Conservation (phyloP, 2,888 invertebrate genomes). For the Deilephila elpenor region DNA sequence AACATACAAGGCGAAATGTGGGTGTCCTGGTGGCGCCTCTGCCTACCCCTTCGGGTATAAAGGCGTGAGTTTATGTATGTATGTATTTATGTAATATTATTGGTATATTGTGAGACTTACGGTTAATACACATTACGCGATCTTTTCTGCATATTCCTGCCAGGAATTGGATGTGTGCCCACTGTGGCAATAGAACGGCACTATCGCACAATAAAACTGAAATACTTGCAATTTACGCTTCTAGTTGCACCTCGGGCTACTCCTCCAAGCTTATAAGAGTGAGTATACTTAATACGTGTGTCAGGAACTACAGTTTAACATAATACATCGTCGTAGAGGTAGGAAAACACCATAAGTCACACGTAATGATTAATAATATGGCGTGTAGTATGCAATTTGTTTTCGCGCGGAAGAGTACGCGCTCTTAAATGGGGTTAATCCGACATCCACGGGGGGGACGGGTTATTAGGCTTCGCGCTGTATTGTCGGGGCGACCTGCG, state of each 20-base stretch:
- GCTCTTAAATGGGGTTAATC: constrained; percentile 22
- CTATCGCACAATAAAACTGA: background rate
- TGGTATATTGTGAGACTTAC: background rate
- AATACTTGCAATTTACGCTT: background rate
- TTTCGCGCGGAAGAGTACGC: background rate
- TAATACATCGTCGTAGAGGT: background rate
- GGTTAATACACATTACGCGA: background rate
- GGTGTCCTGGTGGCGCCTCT: too few species aligned
- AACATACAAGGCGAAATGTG: too few species aligned
- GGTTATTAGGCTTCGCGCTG: constrained; percentile 3
- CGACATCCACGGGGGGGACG: background rate
- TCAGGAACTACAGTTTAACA: background rate
- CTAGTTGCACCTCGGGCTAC: background rate
- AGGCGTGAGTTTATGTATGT: too few species aligned
- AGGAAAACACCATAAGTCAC: background rate
- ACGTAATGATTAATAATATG: background rate
- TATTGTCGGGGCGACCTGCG: background rate
- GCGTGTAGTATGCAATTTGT: background rate
- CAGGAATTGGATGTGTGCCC: background rate
- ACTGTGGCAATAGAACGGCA: background rate
- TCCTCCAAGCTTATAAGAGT: too few species aligned
- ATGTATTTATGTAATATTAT: too few species aligned
- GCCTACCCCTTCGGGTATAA: too few species aligned
- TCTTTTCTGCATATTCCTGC: background rate
- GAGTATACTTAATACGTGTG: background rate